Percentiles rank a stretch among this genome's conserved stretches.
Evolutionary conservation across 2,888 invertebrate genomes (phyloP).

Genomic region (Chorisops tibialis): DNA sequence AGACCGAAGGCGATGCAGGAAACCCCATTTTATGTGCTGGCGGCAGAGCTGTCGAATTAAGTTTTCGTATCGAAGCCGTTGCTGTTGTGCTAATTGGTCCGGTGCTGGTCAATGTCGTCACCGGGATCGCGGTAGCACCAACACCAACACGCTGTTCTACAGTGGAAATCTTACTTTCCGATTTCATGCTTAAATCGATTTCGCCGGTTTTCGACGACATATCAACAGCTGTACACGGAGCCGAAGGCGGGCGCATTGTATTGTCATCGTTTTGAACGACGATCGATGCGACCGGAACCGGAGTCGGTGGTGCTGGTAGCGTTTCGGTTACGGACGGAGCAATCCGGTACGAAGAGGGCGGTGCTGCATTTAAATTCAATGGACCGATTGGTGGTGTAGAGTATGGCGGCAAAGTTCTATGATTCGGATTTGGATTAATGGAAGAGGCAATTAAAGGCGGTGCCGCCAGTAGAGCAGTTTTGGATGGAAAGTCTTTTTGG

Average conservation of each 20-base stretch:
- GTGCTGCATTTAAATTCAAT: neutral
- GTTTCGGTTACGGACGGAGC: conserved; percentile 2
- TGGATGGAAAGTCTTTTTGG: conserved; percentile 4
- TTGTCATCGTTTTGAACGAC: conserved; percentile 15
- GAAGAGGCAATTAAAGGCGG: conserved; percentile 18
- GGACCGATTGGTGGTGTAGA: conserved; percentile 16
- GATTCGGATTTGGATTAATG: conserved; percentile 26
- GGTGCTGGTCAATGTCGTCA: neutral
- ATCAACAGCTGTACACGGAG: conserved; percentile 25
- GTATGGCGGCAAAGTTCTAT: conserved; percentile 27
- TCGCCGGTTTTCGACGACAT: conserved; percentile 24
- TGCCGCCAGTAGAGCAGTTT: neutral
- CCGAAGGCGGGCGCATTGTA: conserved; percentile 33
- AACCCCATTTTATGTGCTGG: conserved; percentile 23
- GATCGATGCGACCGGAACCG: neutral
- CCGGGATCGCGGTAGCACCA: neutral
- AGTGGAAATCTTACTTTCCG: conserved; percentile 30
- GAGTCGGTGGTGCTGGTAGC: neutral
- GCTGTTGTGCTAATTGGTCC: neutral
- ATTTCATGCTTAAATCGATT: conserved; percentile 19
- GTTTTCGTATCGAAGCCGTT: conserved; percentile 1
- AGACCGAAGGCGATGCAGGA: conserved; percentile 58
- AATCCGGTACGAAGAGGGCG: conserved; percentile 13
- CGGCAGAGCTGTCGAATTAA: neutral
- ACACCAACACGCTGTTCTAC: neutral